Evolutionary conservation across 1,140 invertebrate genomes (phyloP), one percentile per base, ranked within the genome.

Genomic region (Cheumatopsyche charites): DNA sequence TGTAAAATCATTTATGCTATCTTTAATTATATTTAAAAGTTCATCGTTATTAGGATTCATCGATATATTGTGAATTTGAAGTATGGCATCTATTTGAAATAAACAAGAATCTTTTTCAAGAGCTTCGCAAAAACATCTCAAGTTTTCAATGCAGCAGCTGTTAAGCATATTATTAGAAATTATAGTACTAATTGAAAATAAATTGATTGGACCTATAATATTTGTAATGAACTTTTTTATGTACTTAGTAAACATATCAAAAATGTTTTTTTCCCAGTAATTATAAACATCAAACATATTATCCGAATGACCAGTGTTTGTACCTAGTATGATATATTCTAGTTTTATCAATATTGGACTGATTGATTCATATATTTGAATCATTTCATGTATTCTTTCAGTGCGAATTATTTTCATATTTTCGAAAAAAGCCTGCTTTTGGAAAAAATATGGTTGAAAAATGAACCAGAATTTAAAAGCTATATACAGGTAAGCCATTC

Each of bases 261-360:
- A 92, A 25, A 92, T 88, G 80, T 90, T 87, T 65, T 85, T 83
- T 79, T 93, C 91, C 87, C 90, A 93, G 77, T 85, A 85, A 13
- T 85, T 80, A 74, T 92, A 94, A 77, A 90, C 90, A 0, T 86
- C 78, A 0, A 81, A 80, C 91, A 94, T 92, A 7, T 87, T 83
- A 0, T 80, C 73, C 0, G 89, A 89, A 62, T 81, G 84, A 0
- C 90, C 90, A 0, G 87, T 88, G 41, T 86, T 87, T 0, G 89
- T 89, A 49, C 87, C 87, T 17, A 92, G 79, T 0, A 91, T 88
- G 7, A 93, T 77, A 74, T 90, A 91, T 81, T 96, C 94, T 73
- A 95, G 80, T 81, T 95, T 96, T 62, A 89, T 90, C 0, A 96
- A 80, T 49, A 94, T 87, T 0, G 92, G 92, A 0, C 90, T 89